These are phyloP conservation scores for Meloe dianella DNA, from an alignment of 2,888 invertebrate genomes.

Conservation along the genomic window DNA sequence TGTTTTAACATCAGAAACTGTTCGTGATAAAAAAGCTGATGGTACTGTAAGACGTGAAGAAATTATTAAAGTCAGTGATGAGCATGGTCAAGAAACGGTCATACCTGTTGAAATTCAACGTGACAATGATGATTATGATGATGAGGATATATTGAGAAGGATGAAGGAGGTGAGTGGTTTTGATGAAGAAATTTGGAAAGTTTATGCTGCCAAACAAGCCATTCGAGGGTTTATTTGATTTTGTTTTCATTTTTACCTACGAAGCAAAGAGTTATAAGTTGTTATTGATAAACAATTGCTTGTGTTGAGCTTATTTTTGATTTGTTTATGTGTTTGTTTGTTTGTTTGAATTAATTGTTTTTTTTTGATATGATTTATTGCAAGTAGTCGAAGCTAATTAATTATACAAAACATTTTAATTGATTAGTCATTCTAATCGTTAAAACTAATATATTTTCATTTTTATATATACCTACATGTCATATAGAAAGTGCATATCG, in stretches of 20 bases:
- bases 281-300: constrained; percentile 6
- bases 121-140: constrained; percentile 42
- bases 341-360: neutral
- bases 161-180: constrained; percentile 62
- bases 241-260: neutral
- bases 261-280: neutral
- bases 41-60: constrained; percentile 28
- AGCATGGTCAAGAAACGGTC: constrained; percentile 22
- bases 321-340: too few relatives aligned
- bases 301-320: constrained; percentile 10
- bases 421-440: neutral
- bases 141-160: constrained; percentile 54
- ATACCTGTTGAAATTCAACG: constrained; percentile 17
- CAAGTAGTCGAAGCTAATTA: neutral
- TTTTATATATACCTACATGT: constrained; percentile 22
- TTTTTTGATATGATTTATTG: neutral
- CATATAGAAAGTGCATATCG: constrained; percentile 29
- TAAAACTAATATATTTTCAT: constrained; percentile 15
- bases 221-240: constrained; percentile 64
- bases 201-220: constrained; percentile 65
- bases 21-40: constrained; percentile 54
- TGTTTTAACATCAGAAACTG: constrained; percentile 62
- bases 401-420: neutral
- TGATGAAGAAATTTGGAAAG: constrained; percentile 60
- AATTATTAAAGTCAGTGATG: constrained; percentile 17